Evolutionary conservation across 2,888 invertebrate genomes (phyloP).

Genomic region (Pelosia muscerda): DNA sequence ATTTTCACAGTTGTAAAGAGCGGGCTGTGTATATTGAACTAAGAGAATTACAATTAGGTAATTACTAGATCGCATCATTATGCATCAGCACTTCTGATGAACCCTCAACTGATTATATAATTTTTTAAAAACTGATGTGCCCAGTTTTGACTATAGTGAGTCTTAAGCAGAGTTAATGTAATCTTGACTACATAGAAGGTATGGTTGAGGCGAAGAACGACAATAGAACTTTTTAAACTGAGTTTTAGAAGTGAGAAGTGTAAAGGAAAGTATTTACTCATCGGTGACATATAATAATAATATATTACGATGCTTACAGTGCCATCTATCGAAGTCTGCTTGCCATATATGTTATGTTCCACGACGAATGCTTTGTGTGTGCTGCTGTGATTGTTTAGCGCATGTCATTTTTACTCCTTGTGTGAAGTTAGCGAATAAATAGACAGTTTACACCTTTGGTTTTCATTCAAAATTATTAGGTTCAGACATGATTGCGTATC

Average conservation of each 20-base stretch:
- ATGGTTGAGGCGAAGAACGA: background rate
- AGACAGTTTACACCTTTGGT: conserved; percentile 54
- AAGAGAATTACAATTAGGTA: background rate
- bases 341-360: conserved; percentile 41
- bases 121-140: background rate
- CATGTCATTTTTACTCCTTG: conserved; percentile 43
- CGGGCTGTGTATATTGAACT: background rate
- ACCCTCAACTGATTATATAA: background rate
- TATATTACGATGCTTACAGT: background rate
- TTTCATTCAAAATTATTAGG: conserved; percentile 62
- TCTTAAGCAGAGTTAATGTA: background rate
- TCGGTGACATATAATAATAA: background rate
- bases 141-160: background rate
- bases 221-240: background rate
- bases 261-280: background rate
- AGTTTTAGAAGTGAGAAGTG: background rate
- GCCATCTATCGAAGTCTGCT: conserved; percentile 52
- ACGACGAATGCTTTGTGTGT: conserved; percentile 75
- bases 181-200: background rate
- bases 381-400: conserved; percentile 76
- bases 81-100: too few species aligned
- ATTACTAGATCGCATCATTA: too few species aligned
- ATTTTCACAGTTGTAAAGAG: too few species aligned
- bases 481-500: conserved; percentile 68
- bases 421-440: conserved; percentile 65